phyloP scores from a whole-genome alignment of 2,888 invertebrate genomes.

The Sarcophaga caerulescens region DNA sequence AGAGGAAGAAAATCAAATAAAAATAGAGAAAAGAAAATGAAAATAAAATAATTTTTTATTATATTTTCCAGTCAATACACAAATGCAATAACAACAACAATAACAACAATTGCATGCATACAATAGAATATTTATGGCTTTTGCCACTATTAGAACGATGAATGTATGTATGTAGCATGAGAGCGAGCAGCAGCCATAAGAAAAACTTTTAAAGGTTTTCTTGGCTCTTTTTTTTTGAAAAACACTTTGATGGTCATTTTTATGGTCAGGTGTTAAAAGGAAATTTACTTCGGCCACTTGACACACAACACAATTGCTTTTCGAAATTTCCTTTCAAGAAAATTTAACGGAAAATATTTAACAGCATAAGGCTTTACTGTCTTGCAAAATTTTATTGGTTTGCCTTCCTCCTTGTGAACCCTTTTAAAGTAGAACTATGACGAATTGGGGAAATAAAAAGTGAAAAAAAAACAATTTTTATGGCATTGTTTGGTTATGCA shows the following conservation, averaged over 20 bases:
- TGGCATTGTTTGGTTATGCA: too few relatives aligned
- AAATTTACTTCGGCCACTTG: slow-evolving; percentile 65
- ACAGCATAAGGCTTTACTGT: neutral
- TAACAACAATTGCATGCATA: too few relatives aligned
- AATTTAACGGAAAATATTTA: neutral
- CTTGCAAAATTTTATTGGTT: neutral
- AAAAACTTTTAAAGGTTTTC: slow-evolving; percentile 18
- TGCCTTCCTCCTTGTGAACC: slow-evolving; percentile 7
- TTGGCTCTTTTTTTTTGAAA: neutral
- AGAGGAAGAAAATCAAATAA: too few relatives aligned
- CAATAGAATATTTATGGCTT: too few relatives aligned
- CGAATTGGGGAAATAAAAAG: neutral
- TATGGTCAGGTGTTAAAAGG: slow-evolving; percentile 61
- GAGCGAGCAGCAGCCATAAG: neutral
- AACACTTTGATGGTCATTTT: slow-evolving; percentile 31
- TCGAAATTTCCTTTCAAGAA: neutral
- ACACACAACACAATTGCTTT: slow-evolving; percentile 6
- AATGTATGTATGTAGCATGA: neutral
- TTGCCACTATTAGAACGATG: too few relatives aligned
- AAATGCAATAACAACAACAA: too few relatives aligned
- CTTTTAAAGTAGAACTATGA: slow-evolving; percentile 46
- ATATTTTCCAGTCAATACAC: too few relatives aligned
- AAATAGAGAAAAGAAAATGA: too few relatives aligned
- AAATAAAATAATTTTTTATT: too few relatives aligned
- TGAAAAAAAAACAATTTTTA: neutral